phyloP scores from a whole-genome alignment of 1,140 invertebrate genomes.

The Leucophenga varia region DNA sequence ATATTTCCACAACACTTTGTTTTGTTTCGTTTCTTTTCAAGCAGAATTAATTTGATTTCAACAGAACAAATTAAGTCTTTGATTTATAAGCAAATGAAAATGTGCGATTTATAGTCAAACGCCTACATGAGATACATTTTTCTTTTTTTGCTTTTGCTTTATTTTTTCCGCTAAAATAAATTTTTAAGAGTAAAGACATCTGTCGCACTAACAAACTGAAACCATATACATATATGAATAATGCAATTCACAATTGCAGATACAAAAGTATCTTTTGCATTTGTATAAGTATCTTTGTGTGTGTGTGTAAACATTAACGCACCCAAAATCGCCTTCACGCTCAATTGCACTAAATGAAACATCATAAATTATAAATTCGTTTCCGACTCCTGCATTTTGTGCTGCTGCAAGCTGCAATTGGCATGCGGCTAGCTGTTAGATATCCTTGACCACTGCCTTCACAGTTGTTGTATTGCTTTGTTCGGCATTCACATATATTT shows the following conservation, averaged over 20 bases:
- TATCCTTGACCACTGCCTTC: constrained; percentile 52
- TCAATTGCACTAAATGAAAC: constrained; percentile 45
- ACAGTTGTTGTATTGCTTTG: neutral
- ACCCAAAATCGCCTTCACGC: no score
- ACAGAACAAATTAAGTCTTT: constrained; percentile 28
- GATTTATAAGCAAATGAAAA: constrained; percentile 32
- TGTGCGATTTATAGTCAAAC: constrained; percentile 22
- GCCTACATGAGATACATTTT: no score
- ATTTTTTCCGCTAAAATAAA: constrained; percentile 1
- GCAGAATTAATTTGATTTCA: constrained; percentile 12
- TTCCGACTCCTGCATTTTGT: constrained; percentile 46
- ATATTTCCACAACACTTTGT: no score
- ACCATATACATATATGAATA: constrained; percentile 51
- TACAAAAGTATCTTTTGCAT: constrained; percentile 18
- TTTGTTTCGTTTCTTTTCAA: no score
- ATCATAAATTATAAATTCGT: constrained; percentile 51
- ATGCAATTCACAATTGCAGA: constrained; percentile 27
- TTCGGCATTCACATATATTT: constrained; percentile 28
- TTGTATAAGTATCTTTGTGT: constrained; percentile 23
- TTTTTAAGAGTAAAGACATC: constrained; percentile 24
- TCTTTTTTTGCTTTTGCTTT: no score
- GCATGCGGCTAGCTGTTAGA: constrained; percentile 13
- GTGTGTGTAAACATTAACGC: no score
- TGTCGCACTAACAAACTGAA: constrained; percentile 44
- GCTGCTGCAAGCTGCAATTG: constrained; percentile 5